phyloP scores from a whole-genome alignment of 92 coral and sea anemone genomes.

The Micromussa lordhowensis region DNA sequence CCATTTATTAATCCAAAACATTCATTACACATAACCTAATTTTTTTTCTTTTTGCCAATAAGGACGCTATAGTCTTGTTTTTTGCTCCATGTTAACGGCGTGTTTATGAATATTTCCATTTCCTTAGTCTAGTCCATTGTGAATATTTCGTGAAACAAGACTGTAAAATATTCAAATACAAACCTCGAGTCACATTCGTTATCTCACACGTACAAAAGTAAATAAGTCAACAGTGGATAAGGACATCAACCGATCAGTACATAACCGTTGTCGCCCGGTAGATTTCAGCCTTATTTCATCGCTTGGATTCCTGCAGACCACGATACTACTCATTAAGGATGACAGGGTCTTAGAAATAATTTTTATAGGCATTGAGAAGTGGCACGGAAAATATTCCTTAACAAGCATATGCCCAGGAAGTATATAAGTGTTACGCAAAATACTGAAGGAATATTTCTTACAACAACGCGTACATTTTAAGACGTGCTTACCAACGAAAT shows the following conservation, averaged over 20 bases:
- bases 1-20: neutral
- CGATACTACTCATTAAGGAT: neutral
- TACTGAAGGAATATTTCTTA: neutral
- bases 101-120: neutral
- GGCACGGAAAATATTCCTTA: neutral
- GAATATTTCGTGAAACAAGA: neutral
- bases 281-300: neutral
- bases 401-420: too few relatives aligned
- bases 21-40: neutral
- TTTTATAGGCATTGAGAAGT: neutral
- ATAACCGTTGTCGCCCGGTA: neutral
- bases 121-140: neutral
- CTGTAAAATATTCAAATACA: constrained; percentile 3
- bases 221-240: constrained; percentile 8
- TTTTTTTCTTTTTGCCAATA: neutral
- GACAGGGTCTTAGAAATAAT: neutral
- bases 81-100: neutral
- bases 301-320: neutral
- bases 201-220: neutral
- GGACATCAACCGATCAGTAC: neutral
- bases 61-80: neutral
- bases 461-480: neutral
- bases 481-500: neutral
- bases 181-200: neutral
- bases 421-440: neutral